A percentile compares a stretch with the other conserved stretches of the same genome.
phyloP scores from a whole-genome alignment of 1,140 invertebrate species.

The Oscheius sp. region DNA sequence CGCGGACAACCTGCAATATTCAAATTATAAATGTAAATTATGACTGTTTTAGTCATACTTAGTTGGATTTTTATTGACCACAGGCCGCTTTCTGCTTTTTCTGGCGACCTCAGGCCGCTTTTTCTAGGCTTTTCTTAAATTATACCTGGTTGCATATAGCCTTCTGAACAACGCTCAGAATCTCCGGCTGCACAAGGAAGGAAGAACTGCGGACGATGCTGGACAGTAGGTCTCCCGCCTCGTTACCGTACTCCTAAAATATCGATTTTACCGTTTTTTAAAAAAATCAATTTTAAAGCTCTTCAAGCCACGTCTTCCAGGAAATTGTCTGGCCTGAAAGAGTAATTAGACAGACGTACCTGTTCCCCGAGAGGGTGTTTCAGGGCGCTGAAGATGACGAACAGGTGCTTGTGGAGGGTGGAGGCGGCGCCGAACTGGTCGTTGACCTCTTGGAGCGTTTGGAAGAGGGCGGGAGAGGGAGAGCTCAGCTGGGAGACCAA shows the following conservation, averaged over 20 bases:
- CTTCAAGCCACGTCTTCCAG: no score
- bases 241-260: slow-evolving; percentile 6
- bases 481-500: slow-evolving; percentile 2
- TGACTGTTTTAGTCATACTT: no score
- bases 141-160: slow-evolving; percentile 17
- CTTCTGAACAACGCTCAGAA: slow-evolving; percentile 16
- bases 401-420: slow-evolving; percentile 24
- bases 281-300: no score
- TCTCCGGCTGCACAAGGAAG: slow-evolving; percentile 13
- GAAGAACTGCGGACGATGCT: background rate
- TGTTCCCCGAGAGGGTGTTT: slow-evolving; percentile 12
- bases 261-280: background rate
- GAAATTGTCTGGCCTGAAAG: no score
- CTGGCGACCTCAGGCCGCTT: no score
- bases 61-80: no score
- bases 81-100: no score
- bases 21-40: no score
- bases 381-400: slow-evolving; percentile 10
- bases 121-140: no score
- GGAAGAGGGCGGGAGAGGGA: background rate
- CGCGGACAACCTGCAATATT: background rate
- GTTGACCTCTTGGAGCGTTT: slow-evolving; percentile 1
- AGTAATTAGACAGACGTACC: no score
- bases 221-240: slow-evolving; percentile 11
- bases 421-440: slow-evolving; percentile 13